Percentiles rank a stretch among this genome's conserved stretches.
phyloP scores from a whole-genome alignment of 2,113 vertebrate genomes.

The Silurus meridionalis region DNA sequence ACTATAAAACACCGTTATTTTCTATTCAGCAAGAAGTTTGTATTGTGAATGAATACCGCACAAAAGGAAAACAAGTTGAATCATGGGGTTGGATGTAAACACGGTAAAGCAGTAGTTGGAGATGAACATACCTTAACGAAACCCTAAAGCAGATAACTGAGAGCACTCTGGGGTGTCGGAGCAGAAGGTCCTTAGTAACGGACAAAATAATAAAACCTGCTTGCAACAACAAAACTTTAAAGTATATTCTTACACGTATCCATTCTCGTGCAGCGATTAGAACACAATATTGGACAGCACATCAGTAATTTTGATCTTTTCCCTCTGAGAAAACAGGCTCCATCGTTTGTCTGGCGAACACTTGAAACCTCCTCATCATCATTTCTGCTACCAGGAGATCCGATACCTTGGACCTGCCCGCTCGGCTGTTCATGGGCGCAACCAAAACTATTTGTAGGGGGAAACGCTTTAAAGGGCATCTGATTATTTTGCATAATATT shows the following conservation, averaged over 20 bases:
- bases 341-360: conserved; percentile 43
- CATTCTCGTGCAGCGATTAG: neutral
- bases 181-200: conserved; percentile 19
- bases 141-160: neutral
- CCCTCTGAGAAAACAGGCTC: neutral
- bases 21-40: neutral
- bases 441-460: conserved; percentile 54
- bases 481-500: neutral
- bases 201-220: neutral
- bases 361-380: conserved; percentile 54
- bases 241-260: neutral
- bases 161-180: neutral
- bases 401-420: conserved; percentile 60
- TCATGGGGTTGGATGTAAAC: neutral
- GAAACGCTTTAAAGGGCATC: neutral
- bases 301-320: neutral
- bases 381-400: conserved; percentile 62
- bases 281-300: neutral
- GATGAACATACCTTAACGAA: conserved; percentile 30
- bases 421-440: conserved; percentile 66
- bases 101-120: neutral
- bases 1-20: neutral
- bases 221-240: neutral
- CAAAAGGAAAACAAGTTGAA: neutral
- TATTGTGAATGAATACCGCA: neutral